Evolutionary conservation across 2,113 vertebrate species (phyloP).

Genomic region (Chiloscyllium plagiosum): DNA sequence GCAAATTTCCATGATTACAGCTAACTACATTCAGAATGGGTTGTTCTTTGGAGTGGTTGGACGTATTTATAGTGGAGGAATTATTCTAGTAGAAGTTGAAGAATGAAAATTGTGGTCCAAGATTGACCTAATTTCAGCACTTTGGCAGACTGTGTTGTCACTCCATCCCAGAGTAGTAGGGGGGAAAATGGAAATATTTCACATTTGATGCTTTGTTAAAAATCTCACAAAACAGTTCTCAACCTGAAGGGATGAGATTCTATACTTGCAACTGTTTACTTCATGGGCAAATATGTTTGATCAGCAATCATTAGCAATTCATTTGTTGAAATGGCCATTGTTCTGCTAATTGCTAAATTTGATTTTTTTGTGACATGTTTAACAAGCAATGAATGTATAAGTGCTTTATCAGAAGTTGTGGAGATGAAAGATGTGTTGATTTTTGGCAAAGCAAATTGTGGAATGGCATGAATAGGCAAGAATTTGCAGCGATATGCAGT

Average conservation of each 20-base stretch:
- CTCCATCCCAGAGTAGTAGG: background rate
- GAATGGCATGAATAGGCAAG: background rate
- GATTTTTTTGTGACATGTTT: background rate
- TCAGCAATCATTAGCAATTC: background rate
- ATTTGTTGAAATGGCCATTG: background rate
- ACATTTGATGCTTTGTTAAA: background rate
- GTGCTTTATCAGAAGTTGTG: background rate
- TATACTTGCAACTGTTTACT: background rate
- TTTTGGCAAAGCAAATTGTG: background rate
- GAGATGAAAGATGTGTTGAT: background rate
- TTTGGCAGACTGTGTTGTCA: background rate
- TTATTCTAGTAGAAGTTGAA: background rate
- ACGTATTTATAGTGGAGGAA: background rate
- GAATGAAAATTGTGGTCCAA: background rate
- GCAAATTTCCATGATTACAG: background rate
- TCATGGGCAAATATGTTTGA: background rate
- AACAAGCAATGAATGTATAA: background rate
- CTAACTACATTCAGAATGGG: background rate
- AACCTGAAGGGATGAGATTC: background rate
- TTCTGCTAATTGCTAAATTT: background rate
- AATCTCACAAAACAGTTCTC: background rate
- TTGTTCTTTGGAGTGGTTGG: background rate
- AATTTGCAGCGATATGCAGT: background rate
- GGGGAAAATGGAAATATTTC: background rate
- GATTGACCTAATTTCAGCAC: background rate